Percentiles rank a stretch among this genome's conserved stretches.
Evolutionary conservation across 2,113 vertebrate species (phyloP).

Genomic region (Accipiter virgatus): DNA sequence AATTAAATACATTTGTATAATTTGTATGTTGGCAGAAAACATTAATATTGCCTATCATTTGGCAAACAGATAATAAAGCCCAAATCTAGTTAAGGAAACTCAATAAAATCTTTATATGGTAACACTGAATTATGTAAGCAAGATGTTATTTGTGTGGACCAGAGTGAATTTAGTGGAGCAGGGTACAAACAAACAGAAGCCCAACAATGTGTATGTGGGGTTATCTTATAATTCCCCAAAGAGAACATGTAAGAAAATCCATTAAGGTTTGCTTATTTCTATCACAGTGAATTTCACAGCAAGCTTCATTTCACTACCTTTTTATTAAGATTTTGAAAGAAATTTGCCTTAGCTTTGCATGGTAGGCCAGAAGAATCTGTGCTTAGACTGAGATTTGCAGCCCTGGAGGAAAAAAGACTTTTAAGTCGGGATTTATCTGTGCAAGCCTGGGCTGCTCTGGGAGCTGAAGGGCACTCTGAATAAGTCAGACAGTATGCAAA

Average conservation of each 20-base stretch:
- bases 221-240: not conserved
- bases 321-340: not conserved
- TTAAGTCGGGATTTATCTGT: not conserved
- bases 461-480: not conserved
- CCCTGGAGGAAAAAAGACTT: not conserved
- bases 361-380: not conserved
- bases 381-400: not conserved
- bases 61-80: conserved; percentile 14
- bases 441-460: not conserved
- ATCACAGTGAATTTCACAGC: not conserved
- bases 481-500: not conserved
- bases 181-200: not conserved
- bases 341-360: not conserved
- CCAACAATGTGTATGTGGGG: no score
- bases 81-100: conserved; percentile 26
- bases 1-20: conserved; percentile 51
- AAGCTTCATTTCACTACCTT: not conserved
- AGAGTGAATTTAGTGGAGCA: not conserved
- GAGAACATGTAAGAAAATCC: not conserved
- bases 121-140: not conserved
- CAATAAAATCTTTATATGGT: not conserved
- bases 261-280: not conserved
- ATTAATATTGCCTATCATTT: not conserved
- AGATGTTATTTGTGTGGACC: not conserved
- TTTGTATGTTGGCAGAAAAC: not conserved